Evolutionary conservation across 2,797 vertebrate species (phyloP), one percentile per base, ranked within the genome.

Genomic region (Ctenopoma kingsleyae): DNA sequence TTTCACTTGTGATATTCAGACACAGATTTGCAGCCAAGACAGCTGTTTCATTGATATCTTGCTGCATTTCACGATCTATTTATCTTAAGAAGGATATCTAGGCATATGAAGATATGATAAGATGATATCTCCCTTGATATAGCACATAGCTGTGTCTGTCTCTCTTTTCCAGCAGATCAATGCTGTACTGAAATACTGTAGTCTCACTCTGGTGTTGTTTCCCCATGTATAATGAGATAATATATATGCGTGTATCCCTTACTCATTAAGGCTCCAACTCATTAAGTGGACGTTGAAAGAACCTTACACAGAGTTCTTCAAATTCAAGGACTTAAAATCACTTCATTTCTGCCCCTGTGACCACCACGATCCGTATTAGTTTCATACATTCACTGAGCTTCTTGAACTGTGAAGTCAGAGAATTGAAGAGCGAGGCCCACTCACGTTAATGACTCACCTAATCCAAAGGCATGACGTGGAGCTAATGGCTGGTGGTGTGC

Each of bases 401-500:
- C 58, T 71, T 75, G 70, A 83, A 74, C 83, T 67, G 76, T 81
- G 76, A 62, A 76, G 70, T 55, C 35, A 1, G 51, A 68, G 55
- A 35, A 50, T 58, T 43, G 55, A 51, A 71, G 58, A 53, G 59
- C 49, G 56, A 50, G 54, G 44, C 50, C 60, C 66, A 51, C 80
- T 78, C 72, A 16, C 35, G 25, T 64, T 86, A 84, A 84, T 86
- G 81, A 86, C 78, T 87, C 77, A 73, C 71, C 47, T 3, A 41
- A 79, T 80, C 82, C 75, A 58, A 76, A 87, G 81, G 80, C 78
- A 67, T 41, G 41, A 27, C 71, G 57, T 6, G 36, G 58, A 81
- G 68, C 71, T 89, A 83, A 87, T 85, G 84, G 84, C 66, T 54
- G 44, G 63, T 9, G 51, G 80, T 68, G 51, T 41, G 67, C 47